Evolutionary conservation across 2,888 invertebrate genomes (phyloP).

Genomic region (Plagiodera versicolora): DNA sequence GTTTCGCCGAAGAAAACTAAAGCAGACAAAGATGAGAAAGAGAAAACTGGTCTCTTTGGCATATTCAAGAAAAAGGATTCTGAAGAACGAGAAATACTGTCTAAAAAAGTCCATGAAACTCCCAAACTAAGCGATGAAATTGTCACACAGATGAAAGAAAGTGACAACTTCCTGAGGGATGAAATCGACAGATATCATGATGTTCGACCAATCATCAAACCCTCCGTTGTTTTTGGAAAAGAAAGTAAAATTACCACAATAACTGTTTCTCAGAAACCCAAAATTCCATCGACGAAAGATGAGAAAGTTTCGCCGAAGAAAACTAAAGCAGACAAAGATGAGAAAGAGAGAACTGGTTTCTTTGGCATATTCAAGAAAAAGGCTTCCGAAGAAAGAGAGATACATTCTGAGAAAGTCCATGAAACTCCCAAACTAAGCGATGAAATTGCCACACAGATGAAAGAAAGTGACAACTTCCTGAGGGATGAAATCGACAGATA

Average conservation of each 20-base stretch:
- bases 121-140: slow-evolving; percentile 4
- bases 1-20: slow-evolving; percentile 8
- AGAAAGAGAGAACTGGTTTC: too few species aligned
- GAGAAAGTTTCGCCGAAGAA: slow-evolving; percentile 15
- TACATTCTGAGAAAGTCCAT: background rate
- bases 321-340: too few species aligned
- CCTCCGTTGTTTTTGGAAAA: slow-evolving; percentile 19
- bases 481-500: slow-evolving; percentile 35
- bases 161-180: slow-evolving; percentile 31
- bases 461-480: slow-evolving; percentile 35
- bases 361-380: slow-evolving; percentile 23
- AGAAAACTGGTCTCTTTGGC: slow-evolving; percentile 31
- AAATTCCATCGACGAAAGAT: slow-evolving; percentile 2
- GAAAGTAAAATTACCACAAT: background rate
- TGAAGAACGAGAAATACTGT: slow-evolving; percentile 19
- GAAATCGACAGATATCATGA: slow-evolving; percentile 38
- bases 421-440: slow-evolving; percentile 11
- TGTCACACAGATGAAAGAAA: slow-evolving; percentile 3
- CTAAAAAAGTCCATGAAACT: background rate
- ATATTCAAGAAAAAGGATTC: slow-evolving; percentile 33
- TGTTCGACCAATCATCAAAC: slow-evolving; percentile 23
- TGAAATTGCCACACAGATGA: slow-evolving; percentile 25
- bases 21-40: slow-evolving; percentile 16
- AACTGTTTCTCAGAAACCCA: background rate
- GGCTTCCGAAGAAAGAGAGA: slow-evolving; percentile 1